phyloP scores from a whole-genome alignment of 2,888 invertebrate species.

The Hyposoter didymator region DNA sequence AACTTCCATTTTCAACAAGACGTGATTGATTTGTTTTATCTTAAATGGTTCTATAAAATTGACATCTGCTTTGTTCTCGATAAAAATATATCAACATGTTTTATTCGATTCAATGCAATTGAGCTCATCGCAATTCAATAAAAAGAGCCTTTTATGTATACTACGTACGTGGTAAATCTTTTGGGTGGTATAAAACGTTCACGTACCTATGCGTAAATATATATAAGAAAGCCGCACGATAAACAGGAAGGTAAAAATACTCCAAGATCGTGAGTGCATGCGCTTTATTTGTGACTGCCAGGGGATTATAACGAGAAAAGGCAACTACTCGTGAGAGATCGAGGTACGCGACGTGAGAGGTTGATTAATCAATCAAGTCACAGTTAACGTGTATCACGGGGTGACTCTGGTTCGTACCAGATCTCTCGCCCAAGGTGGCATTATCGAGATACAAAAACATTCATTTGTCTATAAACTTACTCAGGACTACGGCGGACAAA shows the following conservation, averaged over 20 bases:
- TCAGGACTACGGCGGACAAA: not conserved
- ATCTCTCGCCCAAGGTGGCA: slow-evolving; percentile 41
- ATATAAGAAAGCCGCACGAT: slow-evolving; percentile 63
- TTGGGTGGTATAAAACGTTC: slow-evolving; percentile 27
- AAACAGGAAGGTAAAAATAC: slow-evolving; percentile 68
- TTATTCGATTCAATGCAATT: not conserved
- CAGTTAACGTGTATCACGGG: slow-evolving; percentile 45
- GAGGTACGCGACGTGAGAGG: slow-evolving; percentile 29
- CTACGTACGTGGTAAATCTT: slow-evolving; percentile 20
- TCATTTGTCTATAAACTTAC: not conserved
- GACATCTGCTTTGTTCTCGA: slow-evolving; percentile 1
- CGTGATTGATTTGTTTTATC: not conserved
- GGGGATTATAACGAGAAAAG: slow-evolving; percentile 62
- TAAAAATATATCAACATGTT: not conserved
- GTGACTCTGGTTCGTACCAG: slow-evolving; percentile 53
- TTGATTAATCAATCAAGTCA: slow-evolving; percentile 63
- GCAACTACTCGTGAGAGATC: slow-evolving; percentile 65
- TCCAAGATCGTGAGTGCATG: slow-evolving; percentile 31
- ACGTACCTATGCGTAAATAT: slow-evolving; percentile 31
- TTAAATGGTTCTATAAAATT: not conserved
- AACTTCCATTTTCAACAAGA: not conserved
- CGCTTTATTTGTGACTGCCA: slow-evolving; percentile 40
- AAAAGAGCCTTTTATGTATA: not conserved
- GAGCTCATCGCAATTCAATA: not conserved
- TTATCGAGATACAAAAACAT: slow-evolving; percentile 6